Conservation (phyloP, 2,888 invertebrate species). For the Cylloceria caligata region DNA sequence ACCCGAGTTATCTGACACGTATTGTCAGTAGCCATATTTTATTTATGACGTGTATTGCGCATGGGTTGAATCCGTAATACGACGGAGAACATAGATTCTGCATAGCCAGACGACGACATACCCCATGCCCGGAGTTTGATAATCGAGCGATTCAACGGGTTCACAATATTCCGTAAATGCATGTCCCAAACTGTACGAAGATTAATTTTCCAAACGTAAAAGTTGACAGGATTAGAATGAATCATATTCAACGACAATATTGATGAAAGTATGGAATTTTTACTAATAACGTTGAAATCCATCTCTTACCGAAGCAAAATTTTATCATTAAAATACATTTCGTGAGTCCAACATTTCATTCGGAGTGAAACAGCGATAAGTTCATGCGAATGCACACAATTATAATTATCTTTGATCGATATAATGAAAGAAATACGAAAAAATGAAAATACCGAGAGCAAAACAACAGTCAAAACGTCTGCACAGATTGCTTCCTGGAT, state of each 20-base stretch:
- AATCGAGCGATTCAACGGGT: slow-evolving; percentile 44
- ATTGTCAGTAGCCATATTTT: slow-evolving; percentile 75
- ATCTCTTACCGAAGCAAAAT: too few species aligned
- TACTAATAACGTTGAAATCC: neutral
- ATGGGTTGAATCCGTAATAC: slow-evolving; percentile 70
- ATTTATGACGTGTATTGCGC: slow-evolving; percentile 73
- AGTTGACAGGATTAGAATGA: neutral
- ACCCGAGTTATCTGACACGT: slow-evolving; percentile 71
- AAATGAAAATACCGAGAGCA: too few species aligned
- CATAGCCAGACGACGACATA: slow-evolving; percentile 44
- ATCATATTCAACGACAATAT: neutral
- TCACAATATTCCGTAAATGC: neutral
- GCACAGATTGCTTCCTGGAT: too few species aligned
- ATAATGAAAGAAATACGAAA: too few species aligned
- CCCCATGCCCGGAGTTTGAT: slow-evolving; percentile 50
- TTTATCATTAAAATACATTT: too few species aligned
- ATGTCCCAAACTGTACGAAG: slow-evolving; percentile 20
- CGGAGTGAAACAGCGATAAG: too few species aligned
- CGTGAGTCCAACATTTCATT: too few species aligned
- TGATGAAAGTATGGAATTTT: neutral
- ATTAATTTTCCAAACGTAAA: slow-evolving; percentile 28
- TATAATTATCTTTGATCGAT: too few species aligned
- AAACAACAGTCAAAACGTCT: too few species aligned
- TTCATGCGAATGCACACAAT: too few species aligned
- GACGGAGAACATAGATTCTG: slow-evolving; percentile 50